Evolutionary conservation across 2,888 invertebrate species (phyloP).

Genomic region (Tetramorium bicarinatum): DNA sequence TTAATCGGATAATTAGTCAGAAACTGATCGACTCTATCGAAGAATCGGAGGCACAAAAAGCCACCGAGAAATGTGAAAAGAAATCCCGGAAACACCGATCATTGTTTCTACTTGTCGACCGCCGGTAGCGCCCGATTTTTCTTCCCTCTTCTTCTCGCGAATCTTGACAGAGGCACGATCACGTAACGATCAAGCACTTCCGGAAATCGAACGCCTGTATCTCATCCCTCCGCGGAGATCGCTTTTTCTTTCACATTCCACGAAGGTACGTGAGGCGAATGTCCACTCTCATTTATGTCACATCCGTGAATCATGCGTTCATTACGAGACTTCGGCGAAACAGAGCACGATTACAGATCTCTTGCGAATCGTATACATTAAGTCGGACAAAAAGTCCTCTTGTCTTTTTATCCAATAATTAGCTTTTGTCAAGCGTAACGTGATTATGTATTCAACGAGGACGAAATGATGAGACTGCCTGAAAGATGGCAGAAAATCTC

Average conservation of each 20-base stretch:
- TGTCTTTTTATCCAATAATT: background rate
- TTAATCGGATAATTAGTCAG: background rate
- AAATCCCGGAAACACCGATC: background rate
- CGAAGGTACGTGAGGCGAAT: background rate
- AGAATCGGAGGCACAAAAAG: background rate
- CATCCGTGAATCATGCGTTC: background rate
- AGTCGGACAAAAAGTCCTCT: background rate
- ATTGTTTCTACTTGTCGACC: background rate
- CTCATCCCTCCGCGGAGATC: conserved; percentile 31
- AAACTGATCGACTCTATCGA: background rate
- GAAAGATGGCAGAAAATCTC: background rate
- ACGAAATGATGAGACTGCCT: background rate
- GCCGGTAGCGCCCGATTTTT: background rate
- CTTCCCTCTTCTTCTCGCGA: background rate
- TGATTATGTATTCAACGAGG: background rate
- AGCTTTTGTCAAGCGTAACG: background rate
- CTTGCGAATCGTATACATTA: conserved; percentile 20
- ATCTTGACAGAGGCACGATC: conserved; percentile 24
- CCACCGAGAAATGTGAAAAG: background rate
- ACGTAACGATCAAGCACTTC: conserved; percentile 4
- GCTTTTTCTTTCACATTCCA: conserved; percentile 26
- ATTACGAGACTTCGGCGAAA: background rate
- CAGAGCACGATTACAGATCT: background rate
- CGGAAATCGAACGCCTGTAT: conserved; percentile 48
- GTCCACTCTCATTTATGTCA: background rate